Conservation (phyloP, 2,113 vertebrate species). For the Syngnathoides biaculeatus region DNA sequence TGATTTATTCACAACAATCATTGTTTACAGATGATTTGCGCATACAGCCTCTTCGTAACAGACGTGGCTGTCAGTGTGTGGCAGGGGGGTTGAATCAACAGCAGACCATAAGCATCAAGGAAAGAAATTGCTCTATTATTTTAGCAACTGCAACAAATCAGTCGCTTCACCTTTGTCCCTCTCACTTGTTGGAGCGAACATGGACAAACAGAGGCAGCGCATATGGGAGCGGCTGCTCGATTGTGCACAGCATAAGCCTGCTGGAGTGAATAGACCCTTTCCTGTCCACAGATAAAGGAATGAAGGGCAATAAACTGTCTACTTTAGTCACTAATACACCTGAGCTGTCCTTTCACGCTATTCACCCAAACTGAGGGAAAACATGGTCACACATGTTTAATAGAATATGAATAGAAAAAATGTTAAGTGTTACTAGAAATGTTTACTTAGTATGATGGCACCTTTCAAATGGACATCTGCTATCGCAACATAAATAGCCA, state of each 20-base stretch:
- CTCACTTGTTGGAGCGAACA: slow-evolving; percentile 57
- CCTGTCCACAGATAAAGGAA: slow-evolving; percentile 59
- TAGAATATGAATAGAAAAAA: slow-evolving; percentile 26
- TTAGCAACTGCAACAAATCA: slow-evolving; percentile 73
- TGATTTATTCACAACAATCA: slow-evolving; percentile 65
- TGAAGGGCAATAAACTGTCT: slow-evolving; percentile 60
- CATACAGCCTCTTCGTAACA: slow-evolving; percentile 65
- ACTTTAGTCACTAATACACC: slow-evolving; percentile 56
- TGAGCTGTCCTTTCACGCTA: slow-evolving; percentile 52
- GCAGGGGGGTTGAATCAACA: slow-evolving; percentile 56
- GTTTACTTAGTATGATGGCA: slow-evolving; percentile 16
- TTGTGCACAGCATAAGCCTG: slow-evolving; percentile 49
- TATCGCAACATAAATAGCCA: slow-evolving; percentile 6
- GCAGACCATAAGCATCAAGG: slow-evolving; percentile 58
- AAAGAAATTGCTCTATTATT: slow-evolving; percentile 74
- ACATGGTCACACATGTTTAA: slow-evolving; percentile 16
- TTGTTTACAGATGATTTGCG: slow-evolving; percentile 68
- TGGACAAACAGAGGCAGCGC: slow-evolving; percentile 56
- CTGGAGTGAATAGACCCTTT: slow-evolving; percentile 59
- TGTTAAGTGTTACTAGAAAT: slow-evolving; percentile 12
- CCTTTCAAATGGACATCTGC: slow-evolving; percentile 19
- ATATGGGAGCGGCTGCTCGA: slow-evolving; percentile 46
- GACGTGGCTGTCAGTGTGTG: slow-evolving; percentile 32
- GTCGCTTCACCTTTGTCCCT: slow-evolving; percentile 62
- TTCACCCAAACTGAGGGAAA: slow-evolving; percentile 31